Percentiles rank a stretch among this genome's conserved stretches.
Evolutionary conservation across 1,140 invertebrate genomes (phyloP).

Genomic region (Leptopilina clavipes): DNA sequence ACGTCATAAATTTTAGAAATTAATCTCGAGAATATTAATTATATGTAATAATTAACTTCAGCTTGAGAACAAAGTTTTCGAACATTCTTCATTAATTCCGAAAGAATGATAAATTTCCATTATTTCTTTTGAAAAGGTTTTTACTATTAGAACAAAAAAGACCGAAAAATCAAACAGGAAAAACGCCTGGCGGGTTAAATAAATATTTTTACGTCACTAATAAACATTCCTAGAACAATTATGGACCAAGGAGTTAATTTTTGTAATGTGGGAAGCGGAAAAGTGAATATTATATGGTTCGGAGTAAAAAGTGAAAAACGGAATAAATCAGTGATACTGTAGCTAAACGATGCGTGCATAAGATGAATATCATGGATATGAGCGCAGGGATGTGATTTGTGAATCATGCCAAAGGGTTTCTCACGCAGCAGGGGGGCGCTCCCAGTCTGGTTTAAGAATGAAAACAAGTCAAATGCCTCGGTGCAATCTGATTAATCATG

Average conservation of each 20-base stretch:
- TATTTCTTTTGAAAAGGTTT: no score
- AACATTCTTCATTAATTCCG: no score
- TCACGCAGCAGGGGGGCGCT: conserved; percentile 34
- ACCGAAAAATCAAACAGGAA: no score
- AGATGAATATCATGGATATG: conserved; percentile 32
- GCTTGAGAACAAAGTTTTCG: no score
- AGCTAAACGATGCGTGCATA: conserved; percentile 17
- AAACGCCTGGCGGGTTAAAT: no score
- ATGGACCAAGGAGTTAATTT: no score
- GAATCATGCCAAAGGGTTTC: conserved; percentile 26
- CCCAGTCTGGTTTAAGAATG: conserved; percentile 25
- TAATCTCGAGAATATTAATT: not conserved
- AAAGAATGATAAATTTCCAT: no score
- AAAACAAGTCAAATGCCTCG: conserved; percentile 27
- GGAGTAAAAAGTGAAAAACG: conserved; percentile 15
- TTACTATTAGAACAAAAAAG: no score
- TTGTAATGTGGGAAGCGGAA: not conserved
- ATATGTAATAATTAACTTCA: no score
- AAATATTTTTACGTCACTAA: no score
- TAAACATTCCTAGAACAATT: no score
- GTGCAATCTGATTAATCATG: conserved; percentile 33
- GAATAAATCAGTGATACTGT: conserved; percentile 1
- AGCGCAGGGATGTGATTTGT: conserved; percentile 15
- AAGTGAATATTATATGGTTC: conserved; percentile 10
- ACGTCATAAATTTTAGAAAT: no score